phyloP scores from a whole-genome alignment of 2,888 invertebrate genomes.

The Halictus ligatus region DNA sequence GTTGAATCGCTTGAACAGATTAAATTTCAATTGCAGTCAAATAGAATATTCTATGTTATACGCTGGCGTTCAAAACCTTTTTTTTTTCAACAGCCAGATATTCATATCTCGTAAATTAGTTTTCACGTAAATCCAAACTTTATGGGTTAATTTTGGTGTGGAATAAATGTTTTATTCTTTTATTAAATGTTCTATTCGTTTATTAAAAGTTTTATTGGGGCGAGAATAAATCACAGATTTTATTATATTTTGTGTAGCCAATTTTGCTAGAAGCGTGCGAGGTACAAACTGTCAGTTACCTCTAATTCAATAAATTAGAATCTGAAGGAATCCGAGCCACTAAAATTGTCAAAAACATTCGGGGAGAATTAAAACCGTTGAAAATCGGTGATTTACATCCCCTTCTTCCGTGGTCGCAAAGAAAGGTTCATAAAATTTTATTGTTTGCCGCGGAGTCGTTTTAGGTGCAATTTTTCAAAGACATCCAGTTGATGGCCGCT shows the following conservation, averaged over 20 bases:
- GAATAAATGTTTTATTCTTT: neutral
- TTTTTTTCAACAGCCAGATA: neutral
- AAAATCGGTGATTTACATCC: neutral
- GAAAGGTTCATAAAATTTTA: neutral
- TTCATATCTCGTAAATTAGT: neutral
- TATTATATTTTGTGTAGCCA: neutral
- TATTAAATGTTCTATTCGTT: neutral
- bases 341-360: slow-evolving; percentile 5
- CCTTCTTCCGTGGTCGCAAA: neutral
- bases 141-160: neutral
- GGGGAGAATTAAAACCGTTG: neutral
- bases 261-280: neutral
- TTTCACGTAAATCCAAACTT: neutral
- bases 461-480: neutral
- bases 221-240: neutral
- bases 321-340: neutral
- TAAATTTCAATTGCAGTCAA: neutral
- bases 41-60: neutral
- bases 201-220: neutral
- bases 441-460: neutral
- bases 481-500: neutral
- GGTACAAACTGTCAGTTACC: neutral
- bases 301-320: neutral
- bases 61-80: neutral
- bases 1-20: neutral